These are phyloP conservation scores for Myotis yumanensis DNA, from an alignment of 2,113 vertebrate species.

Conservation along the genomic window DNA sequence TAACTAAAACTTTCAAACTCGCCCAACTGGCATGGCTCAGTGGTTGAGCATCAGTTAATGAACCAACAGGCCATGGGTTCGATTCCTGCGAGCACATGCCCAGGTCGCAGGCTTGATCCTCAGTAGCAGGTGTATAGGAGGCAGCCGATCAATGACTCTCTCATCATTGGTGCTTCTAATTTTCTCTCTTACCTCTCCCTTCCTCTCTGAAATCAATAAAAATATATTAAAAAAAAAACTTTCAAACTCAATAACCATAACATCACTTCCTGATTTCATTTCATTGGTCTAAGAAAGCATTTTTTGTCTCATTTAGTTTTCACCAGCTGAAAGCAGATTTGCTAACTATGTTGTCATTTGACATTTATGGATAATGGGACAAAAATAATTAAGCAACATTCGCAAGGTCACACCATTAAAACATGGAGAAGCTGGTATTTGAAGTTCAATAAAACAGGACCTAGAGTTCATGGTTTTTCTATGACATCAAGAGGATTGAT, in stretches of 20 bases:
- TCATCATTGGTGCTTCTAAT: too few relatives aligned
- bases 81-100: too few relatives aligned
- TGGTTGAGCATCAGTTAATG: too few relatives aligned
- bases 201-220: too few relatives aligned
- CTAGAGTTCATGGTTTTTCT: neutral
- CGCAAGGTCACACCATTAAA: neutral
- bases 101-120: too few relatives aligned
- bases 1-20: neutral
- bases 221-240: neutral
- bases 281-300: neutral
- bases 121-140: too few relatives aligned
- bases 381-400: neutral
- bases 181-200: too few relatives aligned
- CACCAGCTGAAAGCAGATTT: neutral
- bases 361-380: neutral
- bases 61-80: too few relatives aligned
- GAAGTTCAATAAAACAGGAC: neutral
- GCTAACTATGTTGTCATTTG: neutral
- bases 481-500: neutral
- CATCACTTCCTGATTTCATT: neutral
- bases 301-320: neutral
- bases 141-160: too few relatives aligned
- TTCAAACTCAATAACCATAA: neutral
- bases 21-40: too few relatives aligned
- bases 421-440: neutral